Conservation (phyloP, 1,140 invertebrate genomes). For the Formica exsecta region DNA sequence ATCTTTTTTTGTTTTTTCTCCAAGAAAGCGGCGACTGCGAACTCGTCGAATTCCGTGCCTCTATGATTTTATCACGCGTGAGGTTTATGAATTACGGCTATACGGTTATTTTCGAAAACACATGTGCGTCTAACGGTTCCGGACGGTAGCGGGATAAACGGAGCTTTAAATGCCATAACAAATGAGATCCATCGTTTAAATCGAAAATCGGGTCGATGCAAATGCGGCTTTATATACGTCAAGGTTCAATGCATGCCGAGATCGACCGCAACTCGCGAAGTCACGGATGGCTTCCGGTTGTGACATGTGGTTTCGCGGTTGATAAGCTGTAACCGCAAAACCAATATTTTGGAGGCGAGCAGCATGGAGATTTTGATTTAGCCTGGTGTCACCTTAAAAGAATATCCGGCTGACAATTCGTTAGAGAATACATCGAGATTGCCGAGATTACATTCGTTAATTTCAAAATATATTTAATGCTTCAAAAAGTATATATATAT, state of each 20-base stretch:
- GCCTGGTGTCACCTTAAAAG: conserved; percentile 69
- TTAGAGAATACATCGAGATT: conserved; percentile 7
- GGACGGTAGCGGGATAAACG: conserved; percentile 20
- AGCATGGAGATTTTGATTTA: conserved; percentile 53
- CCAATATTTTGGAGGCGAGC: conserved; percentile 46
- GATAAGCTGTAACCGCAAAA: conserved; percentile 52
- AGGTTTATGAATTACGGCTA: not conserved
- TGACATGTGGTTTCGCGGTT: conserved; percentile 55
- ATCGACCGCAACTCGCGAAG: conserved; percentile 57
- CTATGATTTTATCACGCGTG: not conserved
- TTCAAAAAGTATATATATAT: no score
- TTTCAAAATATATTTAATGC: not conserved
- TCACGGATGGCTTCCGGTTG: conserved; percentile 63
- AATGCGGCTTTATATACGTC: conserved; percentile 59
- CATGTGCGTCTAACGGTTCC: conserved; percentile 23
- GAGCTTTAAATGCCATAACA: conserved; percentile 56
- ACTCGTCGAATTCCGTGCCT: not conserved
- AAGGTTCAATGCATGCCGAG: conserved; percentile 57
- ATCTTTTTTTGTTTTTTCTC: no score
- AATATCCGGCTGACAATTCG: not conserved
- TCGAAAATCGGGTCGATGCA: conserved; percentile 53
- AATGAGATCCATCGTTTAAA: conserved; percentile 48
- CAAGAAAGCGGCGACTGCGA: not conserved
- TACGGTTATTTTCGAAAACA: conserved; percentile 21
- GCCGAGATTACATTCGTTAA: not conserved